Evolutionary conservation across 2,797 vertebrate species (phyloP), one percentile per base, ranked within the genome.

Genomic region (Pantherophis alleghaniensis): DNA sequence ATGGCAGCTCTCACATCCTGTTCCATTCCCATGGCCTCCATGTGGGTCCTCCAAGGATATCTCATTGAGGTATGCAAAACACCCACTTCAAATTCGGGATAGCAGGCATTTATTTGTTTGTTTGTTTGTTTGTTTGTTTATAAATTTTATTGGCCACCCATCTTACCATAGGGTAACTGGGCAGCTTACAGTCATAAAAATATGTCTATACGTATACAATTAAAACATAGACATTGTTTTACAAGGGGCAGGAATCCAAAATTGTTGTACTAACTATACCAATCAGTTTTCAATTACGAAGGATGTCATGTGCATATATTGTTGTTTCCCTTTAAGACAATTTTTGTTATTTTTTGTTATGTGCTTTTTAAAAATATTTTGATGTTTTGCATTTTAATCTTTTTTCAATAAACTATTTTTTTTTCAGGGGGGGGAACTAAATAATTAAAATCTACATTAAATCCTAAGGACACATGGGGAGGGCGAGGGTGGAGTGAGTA

Each of bases 401-500:
- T 60, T 60, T 60, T 60, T 60, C 59, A 60, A 26, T 60, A 10
- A 60, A 60, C 59, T 60, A 11, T 22, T 1, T 16, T 56, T 56
- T 56, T 56, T 56, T 56, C 0, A 2, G 13, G 14, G 55, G 13
- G 55, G 55, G 55, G 3, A 56, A 56, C 4, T 56, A 56, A 56
- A 60, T 60, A n/a, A 66, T 66, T 66, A 66, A 66, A 66, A n/a
- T 14, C 5, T 13, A 66, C 28, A 5, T 66, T 66, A n/a, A 66
- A n/a, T n/a, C 28, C 63, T 14, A 66, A 66, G 63, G 63, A n/a
- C 4, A n/a, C 2, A n/a, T 28, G 28, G 12, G 28, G 63, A 66
- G 4, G 63, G 63, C 0, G 2, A n/a, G 9, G 63, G 0, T 0
- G 0, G 63, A 66, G 0, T 66, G 28, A 0, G 12, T 24, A 7